A percentile compares a stretch with the other conserved stretches of the same genome.
These are phyloP conservation scores for Lottia scabra DNA, from an alignment of 2,888 invertebrate genomes.

Conservation along the genomic window DNA sequence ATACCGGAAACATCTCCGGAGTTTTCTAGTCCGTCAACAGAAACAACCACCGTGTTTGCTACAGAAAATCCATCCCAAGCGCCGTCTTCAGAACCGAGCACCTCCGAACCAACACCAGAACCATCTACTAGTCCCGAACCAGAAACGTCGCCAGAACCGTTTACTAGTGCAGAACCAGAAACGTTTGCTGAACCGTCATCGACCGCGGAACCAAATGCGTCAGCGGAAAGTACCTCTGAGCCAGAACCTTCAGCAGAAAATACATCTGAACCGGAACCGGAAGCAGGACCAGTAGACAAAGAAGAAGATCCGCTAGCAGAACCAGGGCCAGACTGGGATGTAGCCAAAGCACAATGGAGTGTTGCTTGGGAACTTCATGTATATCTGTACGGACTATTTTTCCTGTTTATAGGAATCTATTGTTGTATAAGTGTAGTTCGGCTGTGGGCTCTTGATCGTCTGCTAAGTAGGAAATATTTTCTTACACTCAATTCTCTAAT, in stretches of 20 bases:
- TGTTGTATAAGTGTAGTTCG: constrained; percentile 88
- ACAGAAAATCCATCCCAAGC: constrained; percentile 13
- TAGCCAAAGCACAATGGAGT: constrained; percentile 69
- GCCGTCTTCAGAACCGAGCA: constrained; percentile 14
- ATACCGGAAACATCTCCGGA: constrained; percentile 14
- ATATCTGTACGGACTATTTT: constrained; percentile 86
- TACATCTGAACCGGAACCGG: constrained; percentile 28
- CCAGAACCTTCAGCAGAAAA: constrained; percentile 9
- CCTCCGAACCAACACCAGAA: not conserved
- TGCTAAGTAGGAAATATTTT: constrained; percentile 89
- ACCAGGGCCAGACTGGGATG: constrained; percentile 62
- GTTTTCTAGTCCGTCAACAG: too few relatives aligned
- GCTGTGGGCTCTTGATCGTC: constrained; percentile 86
- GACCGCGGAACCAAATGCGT: constrained; percentile 9
- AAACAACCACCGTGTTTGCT: constrained; percentile 1
- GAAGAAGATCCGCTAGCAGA: constrained; percentile 38
- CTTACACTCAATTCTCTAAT: constrained; percentile 86
- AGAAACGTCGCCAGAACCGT: constrained; percentile 6
- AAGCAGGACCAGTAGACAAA: constrained; percentile 19
- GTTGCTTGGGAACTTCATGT: constrained; percentile 93
- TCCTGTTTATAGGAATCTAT: constrained; percentile 85
- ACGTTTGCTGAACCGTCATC: constrained; percentile 13
- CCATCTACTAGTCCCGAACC: constrained; percentile 17
- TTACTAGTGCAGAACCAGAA: constrained; percentile 16
- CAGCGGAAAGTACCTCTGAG: not conserved